A percentile compares a stretch with the other conserved stretches of the same genome.
phyloP scores from a whole-genome alignment of 2,113 vertebrate species.

The Microtus richardsoni region DNA sequence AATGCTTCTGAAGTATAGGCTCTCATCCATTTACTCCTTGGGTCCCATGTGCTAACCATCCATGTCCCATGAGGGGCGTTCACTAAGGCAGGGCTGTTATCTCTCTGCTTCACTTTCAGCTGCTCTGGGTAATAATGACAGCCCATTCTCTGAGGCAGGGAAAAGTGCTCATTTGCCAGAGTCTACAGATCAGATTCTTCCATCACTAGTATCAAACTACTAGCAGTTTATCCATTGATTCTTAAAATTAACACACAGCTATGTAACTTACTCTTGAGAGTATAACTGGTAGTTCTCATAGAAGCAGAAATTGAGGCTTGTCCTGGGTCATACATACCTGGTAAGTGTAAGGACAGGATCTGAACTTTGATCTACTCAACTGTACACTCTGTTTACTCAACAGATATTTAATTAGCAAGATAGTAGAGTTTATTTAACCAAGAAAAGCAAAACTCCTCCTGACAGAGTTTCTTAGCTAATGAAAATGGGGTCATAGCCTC shows the following conservation, averaged over 20 bases:
- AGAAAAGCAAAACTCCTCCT: neutral
- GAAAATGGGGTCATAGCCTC: neutral
- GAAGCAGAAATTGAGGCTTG: neutral
- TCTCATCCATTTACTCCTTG: no score
- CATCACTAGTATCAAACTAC: neutral
- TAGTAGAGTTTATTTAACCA: neutral
- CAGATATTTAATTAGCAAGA: neutral
- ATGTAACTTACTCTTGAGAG: neutral
- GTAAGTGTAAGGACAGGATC: neutral
- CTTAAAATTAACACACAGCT: neutral
- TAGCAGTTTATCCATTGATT: neutral
- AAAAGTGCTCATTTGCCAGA: neutral
- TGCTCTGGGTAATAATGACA: neutral
- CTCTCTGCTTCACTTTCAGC: rapidly evolving
- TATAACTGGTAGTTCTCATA: neutral
- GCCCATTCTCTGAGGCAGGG: neutral
- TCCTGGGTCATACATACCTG: neutral
- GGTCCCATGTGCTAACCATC: neutral
- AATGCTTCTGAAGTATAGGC: neutral
- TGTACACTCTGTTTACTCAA: neutral
- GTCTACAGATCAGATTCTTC: neutral
- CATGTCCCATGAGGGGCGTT: rapidly evolving
- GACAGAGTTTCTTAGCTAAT: neutral
- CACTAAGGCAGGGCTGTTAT: rapidly evolving
- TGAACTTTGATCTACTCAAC: neutral